Evolutionary conservation across 1,140 invertebrate species (phyloP).

Genomic region (Listronotus bonariensis): DNA sequence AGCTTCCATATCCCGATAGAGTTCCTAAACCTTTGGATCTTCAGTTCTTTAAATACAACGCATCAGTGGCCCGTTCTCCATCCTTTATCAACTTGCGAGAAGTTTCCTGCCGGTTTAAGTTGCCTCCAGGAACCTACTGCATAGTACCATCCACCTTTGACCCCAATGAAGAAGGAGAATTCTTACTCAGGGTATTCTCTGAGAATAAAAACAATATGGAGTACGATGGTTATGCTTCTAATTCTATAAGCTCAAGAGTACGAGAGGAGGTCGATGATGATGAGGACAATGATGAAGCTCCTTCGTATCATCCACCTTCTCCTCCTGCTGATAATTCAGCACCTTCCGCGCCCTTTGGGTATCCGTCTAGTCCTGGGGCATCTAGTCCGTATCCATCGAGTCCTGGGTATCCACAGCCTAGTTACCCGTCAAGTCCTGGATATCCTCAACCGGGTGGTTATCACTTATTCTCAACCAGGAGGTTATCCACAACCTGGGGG

Average conservation of each 20-base stretch:
- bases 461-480: conserved; percentile 33
- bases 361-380: conserved; percentile 28
- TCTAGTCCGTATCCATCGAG: conserved; percentile 21
- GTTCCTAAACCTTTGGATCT: conserved; percentile 81
- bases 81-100: conserved; percentile 97
- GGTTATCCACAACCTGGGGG: conserved; percentile 29
- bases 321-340: conserved; percentile 29
- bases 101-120: conserved; percentile 89
- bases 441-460: conserved; percentile 39
- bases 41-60: conserved; percentile 96
- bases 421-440: conserved; percentile 12
- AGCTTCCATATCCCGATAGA: conserved; percentile 76
- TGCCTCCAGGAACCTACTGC: conserved; percentile 92
- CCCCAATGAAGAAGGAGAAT: conserved; percentile 94
- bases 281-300: conserved; percentile 37
- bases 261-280: conserved; percentile 40
- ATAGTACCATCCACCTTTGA: conserved; percentile 98
- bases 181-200: conserved; percentile 93
- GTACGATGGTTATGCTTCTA: conserved; percentile 63
- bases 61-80: conserved; percentile 86
- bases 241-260: conserved; percentile 25
- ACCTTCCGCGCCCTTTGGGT: conserved; percentile 25
- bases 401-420: conserved; percentile 1
- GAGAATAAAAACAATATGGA: conserved; percentile 89
- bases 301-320: conserved; percentile 41